Evolutionary conservation across 2,113 vertebrate genomes (phyloP).

Genomic region (Lophotis ruficrista): DNA sequence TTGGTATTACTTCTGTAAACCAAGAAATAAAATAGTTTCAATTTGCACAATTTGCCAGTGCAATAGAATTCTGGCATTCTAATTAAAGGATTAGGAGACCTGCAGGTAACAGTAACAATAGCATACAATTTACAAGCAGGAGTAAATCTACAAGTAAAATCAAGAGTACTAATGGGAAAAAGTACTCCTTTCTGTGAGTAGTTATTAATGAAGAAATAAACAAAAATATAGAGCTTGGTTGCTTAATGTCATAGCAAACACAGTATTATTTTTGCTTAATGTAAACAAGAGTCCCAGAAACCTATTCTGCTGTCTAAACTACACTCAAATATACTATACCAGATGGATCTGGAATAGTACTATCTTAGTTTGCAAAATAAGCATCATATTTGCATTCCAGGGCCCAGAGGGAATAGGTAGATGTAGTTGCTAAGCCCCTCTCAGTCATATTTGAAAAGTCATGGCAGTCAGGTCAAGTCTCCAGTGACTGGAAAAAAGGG

Average conservation of each 20-base stretch:
- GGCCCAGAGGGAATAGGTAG: not conserved
- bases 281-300: not conserved
- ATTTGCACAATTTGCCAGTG: not conserved
- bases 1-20: not conserved
- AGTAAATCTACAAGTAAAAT: not conserved
- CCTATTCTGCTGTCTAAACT: not conserved
- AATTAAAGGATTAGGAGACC: slow-evolving; percentile 41
- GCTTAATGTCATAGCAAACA: not conserved
- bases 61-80: slow-evolving; percentile 18
- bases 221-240: not conserved
- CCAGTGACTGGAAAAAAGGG: not conserved
- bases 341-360: not conserved
- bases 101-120: not conserved
- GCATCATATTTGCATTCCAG: not conserved
- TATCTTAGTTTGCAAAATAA: not conserved
- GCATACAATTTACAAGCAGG: not conserved
- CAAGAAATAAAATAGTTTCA: not conserved
- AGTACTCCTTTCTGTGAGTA: not conserved
- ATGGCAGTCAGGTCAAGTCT: not conserved
- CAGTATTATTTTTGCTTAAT: not conserved
- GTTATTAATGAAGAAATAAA: not conserved
- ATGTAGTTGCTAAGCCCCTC: not conserved
- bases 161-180: not conserved
- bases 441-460: not conserved
- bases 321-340: not conserved